phyloP scores from a whole-genome alignment of 2,797 vertebrate species.

The Micropoecilia bifurca region DNA sequence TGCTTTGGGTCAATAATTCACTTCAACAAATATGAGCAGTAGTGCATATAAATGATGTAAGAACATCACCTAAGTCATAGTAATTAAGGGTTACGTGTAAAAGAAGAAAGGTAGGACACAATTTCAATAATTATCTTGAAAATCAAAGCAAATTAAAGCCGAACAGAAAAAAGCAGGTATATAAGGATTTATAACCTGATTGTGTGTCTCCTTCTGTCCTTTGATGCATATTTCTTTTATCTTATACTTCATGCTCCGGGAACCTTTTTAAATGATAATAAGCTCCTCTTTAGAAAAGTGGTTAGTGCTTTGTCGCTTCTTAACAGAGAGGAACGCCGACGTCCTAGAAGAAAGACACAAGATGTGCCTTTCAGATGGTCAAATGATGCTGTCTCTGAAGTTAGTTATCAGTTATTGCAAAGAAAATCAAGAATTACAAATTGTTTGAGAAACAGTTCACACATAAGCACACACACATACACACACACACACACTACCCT shows the following conservation, averaged over 20 bases:
- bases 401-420: slow-evolving; percentile 11
- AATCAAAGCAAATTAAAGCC: slow-evolving; percentile 32
- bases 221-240: slow-evolving; percentile 63
- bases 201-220: slow-evolving; percentile 38
- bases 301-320: not conserved
- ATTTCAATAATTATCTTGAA: slow-evolving; percentile 42
- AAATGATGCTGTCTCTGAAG: slow-evolving; percentile 18
- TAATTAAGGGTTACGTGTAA: slow-evolving; percentile 7
- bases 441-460: slow-evolving; percentile 23
- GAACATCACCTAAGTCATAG: not conserved
- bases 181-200: slow-evolving; percentile 28
- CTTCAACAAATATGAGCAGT: not conserved
- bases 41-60: slow-evolving; percentile 4
- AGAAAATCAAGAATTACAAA: slow-evolving; percentile 20
- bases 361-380: slow-evolving; percentile 4
- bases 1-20: not conserved
- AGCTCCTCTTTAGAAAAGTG: slow-evolving; percentile 22
- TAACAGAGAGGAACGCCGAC: slow-evolving; percentile 17
- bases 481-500: slow-evolving; percentile 11
- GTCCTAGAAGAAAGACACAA: not conserved
- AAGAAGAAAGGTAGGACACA: slow-evolving; percentile 10
- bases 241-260: slow-evolving; percentile 20
- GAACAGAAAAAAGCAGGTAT: slow-evolving; percentile 24
- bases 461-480: slow-evolving; percentile 1
- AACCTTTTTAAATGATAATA: slow-evolving; percentile 69